Evolutionary conservation across 2,888 invertebrate species (phyloP).

Genomic region (Dryococelus australis): DNA sequence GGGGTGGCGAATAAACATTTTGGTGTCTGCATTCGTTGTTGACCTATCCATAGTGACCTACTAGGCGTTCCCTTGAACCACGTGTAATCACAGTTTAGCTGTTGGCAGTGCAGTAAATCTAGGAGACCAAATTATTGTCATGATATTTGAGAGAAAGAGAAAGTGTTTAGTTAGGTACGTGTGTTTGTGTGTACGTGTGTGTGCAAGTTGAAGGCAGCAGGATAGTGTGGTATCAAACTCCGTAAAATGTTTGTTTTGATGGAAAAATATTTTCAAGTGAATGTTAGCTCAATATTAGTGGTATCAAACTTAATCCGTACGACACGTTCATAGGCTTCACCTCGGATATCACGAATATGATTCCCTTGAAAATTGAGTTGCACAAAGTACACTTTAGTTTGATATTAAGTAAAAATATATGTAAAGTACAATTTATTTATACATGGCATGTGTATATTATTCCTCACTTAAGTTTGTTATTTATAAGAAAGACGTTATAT

Average conservation of each 20-base stretch:
- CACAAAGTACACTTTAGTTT: not conserved
- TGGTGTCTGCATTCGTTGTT: not conserved
- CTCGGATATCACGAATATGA: not conserved
- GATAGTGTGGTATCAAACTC: not conserved
- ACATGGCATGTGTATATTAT: not conserved
- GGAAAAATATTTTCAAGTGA: not conserved
- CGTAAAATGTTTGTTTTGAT: not conserved
- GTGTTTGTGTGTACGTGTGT: not conserved
- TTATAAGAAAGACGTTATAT: not conserved
- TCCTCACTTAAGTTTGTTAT: not conserved
- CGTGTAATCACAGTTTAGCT: slow-evolving; percentile 16
- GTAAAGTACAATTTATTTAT: slow-evolving; percentile 3
- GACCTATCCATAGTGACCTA: slow-evolving; percentile 1
- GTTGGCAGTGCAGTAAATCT: not conserved
- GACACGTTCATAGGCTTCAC: not conserved
- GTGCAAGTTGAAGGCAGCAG: not conserved
- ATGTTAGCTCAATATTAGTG: not conserved
- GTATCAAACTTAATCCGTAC: not conserved
- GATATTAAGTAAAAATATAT: slow-evolving; percentile 5
- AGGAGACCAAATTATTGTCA: slow-evolving; percentile 16
- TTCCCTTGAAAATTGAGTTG: not conserved
- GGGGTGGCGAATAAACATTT: not conserved
- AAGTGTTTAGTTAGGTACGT: not conserved
- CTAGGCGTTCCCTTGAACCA: not conserved
- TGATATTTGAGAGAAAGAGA: not conserved